Conservation (phyloP, 2,113 vertebrate genomes). For the Leucosticte australis region DNA sequence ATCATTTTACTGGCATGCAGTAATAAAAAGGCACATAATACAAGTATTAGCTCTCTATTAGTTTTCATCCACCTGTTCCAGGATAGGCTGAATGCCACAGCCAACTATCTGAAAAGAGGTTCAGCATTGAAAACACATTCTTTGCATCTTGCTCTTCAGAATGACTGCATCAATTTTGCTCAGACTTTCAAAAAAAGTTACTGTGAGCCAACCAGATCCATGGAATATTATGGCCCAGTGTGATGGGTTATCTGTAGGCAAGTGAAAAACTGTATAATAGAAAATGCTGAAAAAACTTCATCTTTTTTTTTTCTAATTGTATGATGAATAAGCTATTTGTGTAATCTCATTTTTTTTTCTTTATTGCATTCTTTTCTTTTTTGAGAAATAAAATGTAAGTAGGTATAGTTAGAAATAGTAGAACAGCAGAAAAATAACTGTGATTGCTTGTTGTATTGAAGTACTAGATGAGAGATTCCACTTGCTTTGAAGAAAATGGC, state of each 20-base stretch:
- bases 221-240: neutral
- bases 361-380: neutral
- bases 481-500: neutral
- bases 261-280: neutral
- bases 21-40: neutral
- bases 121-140: neutral
- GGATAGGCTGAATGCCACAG: neutral
- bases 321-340: neutral
- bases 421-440: neutral
- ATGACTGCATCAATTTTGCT: neutral
- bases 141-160: neutral
- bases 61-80: neutral
- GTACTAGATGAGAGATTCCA: neutral
- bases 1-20: neutral
- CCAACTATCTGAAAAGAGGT: neutral
- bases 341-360: neutral
- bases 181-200: neutral
- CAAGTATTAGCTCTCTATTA: neutral
- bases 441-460: neutral
- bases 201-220: neutral
- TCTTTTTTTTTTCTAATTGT: neutral
- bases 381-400: neutral
- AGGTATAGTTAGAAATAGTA: neutral
- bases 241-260: neutral
- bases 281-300: neutral